Percentiles rank a stretch among this genome's conserved stretches.
phyloP scores from a whole-genome alignment of 2,113 vertebrate species.

The Myxocyprinus asiaticus region DNA sequence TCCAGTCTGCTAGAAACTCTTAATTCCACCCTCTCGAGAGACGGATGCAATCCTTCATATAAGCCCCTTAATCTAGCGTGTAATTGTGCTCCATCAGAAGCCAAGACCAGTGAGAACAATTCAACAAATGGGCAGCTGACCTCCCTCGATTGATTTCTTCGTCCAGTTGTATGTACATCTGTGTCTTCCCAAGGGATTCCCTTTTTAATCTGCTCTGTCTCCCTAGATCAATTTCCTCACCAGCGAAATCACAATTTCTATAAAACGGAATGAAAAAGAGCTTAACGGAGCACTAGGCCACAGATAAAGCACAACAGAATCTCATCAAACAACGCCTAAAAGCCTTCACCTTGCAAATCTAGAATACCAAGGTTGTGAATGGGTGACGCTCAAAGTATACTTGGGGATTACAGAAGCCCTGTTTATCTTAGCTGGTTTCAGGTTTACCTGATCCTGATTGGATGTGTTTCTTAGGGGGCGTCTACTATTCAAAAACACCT shows the following conservation, averaged over 20 bases:
- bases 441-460: too few relatives aligned
- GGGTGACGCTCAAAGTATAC: too few relatives aligned
- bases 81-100: slow-evolving; percentile 72
- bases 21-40: slow-evolving; percentile 37
- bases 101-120: slow-evolving; percentile 67
- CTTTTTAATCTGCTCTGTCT: slow-evolving; percentile 69
- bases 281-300: background rate
- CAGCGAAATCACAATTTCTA: slow-evolving; percentile 55
- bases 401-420: background rate
- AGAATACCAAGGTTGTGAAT: background rate
- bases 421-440: too few relatives aligned
- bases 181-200: slow-evolving; percentile 39
- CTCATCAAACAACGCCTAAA: background rate
- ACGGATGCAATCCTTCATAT: slow-evolving; percentile 55
- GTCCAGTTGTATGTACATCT: slow-evolving; percentile 65
- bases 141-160: slow-evolving; percentile 42
- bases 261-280: slow-evolving; percentile 5
- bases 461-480: too few relatives aligned
- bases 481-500: too few relatives aligned
- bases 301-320: background rate
- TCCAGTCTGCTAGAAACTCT: slow-evolving; percentile 42
- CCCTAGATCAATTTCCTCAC: slow-evolving; percentile 65
- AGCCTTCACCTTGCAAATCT: background rate
- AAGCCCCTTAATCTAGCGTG: slow-evolving; percentile 65
- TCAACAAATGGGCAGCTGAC: slow-evolving; percentile 36